Conservation (phyloP, 2,888 invertebrate genomes). For the Rhaphigaster nebulosa region DNA sequence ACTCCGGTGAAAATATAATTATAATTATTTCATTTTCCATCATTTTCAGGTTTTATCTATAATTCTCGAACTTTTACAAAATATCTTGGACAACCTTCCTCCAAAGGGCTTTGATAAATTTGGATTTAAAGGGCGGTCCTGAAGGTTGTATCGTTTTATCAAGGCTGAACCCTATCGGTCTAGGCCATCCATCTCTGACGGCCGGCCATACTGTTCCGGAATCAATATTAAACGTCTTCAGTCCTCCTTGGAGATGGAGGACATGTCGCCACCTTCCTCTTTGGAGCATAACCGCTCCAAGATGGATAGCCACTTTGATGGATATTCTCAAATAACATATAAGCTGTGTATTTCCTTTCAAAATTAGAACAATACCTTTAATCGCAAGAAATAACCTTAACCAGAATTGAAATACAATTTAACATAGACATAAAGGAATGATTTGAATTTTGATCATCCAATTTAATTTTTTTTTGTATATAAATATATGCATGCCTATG, state of each 20-base stretch:
- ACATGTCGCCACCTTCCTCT: slow-evolving; percentile 14
- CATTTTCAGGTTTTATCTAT: no score
- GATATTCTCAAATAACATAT: slow-evolving; percentile 6
- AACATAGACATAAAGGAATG: no score
- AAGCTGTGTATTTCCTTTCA: neutral
- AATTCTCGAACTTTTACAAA: no score
- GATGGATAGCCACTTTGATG: slow-evolving; percentile 33
- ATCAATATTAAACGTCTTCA: slow-evolving; percentile 47
- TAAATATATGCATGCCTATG: no score
- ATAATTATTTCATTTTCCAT: no score
- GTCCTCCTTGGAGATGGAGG: slow-evolving; percentile 40
- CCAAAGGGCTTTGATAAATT: neutral
- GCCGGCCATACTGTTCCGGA: slow-evolving; percentile 34
- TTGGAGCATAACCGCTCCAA: slow-evolving; percentile 16
- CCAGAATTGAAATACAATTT: no score
- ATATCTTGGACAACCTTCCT: no score
- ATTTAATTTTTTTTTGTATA: no score
- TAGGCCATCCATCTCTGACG: slow-evolving; percentile 39
- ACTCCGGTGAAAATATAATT: no score
- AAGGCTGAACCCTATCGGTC: slow-evolving; percentile 43
- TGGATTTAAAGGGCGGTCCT: neutral
- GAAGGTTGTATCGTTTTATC: slow-evolving; percentile 39
- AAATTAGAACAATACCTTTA: neutral
- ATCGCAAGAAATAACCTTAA: neutral
- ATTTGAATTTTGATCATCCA: no score